Base-by-base conservation (phyloP, 1,140 invertebrate genomes). In the Plutomurus gul region DNA sequence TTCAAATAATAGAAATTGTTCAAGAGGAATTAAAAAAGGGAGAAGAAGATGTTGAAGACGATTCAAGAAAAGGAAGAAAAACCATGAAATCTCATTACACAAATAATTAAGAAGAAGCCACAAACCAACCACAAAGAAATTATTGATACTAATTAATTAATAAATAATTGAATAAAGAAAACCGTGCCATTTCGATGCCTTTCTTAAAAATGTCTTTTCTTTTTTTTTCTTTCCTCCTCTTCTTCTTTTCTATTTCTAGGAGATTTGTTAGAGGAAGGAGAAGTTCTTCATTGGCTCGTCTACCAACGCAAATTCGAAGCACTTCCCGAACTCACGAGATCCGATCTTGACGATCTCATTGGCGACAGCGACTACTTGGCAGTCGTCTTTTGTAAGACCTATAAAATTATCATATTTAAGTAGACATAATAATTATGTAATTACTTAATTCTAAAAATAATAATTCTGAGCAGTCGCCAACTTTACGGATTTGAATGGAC, bases 251-350 rank as follows among this genome's bases (percentile, higher is more conserved):
- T n/a, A n/a, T 40, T 77, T 77, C 20, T 39, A 96, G 95, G 95
- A 84, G 93, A 95, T 88, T 89, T 96, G 80, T 88, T 92, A 80
- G 94, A 95, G 85, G 94, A 96, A 86, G 89, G 89, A 49, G 92
- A 94, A 85, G 95, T 96, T 13, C 88, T 96, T 74, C 91, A 94
- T 76, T 97, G 95, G 95, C 94, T 97, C 90, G 89, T 94, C 60
- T 92, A 93, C 85, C 94, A 97, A 86, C 95, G 96, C 86, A 94
- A 94, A 86, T 95, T 97, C 86, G 93, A 95, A 85, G 96, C 94
- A 85, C 96, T 97, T 81, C 94, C 96, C 87, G 93, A 96, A 85
- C 94, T 97, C 75, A 91, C 95, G 85, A 89, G 95, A 83, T 93
- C 95, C 71, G 91, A 91, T 84, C 88, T 97, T 7, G 91, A 91